Evolutionary conservation across 2,797 vertebrate species (phyloP).

Genomic region (Cheirogaleus major): DNA sequence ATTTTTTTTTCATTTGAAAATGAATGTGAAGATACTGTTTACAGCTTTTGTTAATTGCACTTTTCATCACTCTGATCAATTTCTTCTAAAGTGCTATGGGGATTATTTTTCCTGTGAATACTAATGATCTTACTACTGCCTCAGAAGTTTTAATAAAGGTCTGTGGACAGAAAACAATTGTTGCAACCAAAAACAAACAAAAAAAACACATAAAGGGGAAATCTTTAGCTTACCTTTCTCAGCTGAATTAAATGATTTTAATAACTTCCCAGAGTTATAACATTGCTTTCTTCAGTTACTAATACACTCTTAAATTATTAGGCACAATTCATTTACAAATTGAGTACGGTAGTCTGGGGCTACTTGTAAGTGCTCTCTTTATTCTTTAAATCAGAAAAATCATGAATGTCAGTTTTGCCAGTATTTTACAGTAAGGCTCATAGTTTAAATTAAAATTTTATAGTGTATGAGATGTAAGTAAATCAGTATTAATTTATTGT

Average conservation of each 20-base stretch:
- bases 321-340: not conserved
- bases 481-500: conserved; percentile 69
- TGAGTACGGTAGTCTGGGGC: conserved; percentile 18
- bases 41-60: conserved; percentile 81
- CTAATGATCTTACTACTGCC: conserved; percentile 90
- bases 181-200: conserved; percentile 87
- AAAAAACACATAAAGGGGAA: conserved; percentile 77
- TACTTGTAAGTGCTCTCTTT: conserved; percentile 50
- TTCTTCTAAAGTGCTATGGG: conserved; percentile 90
- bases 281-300: conserved; percentile 34
- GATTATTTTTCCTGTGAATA: conserved; percentile 89
- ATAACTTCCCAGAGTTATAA: conserved; percentile 58
- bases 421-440: conserved; percentile 36
- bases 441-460: conserved; percentile 37
- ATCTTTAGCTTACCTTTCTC: conserved; percentile 63
- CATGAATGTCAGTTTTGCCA: conserved; percentile 53
- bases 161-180: conserved; percentile 92
- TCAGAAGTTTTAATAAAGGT: conserved; percentile 90
- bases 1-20: conserved; percentile 76
- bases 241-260: conserved; percentile 49
- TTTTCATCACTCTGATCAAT: conserved; percentile 89
- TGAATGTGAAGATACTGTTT: conserved; percentile 30
- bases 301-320: not conserved
- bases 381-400: conserved; percentile 51
- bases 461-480: conserved; percentile 66